A percentile compares a stretch with the other conserved stretches of the same genome.
phyloP scores from a whole-genome alignment of 1,140 invertebrate species.

The Brachionus plicatilis region DNA sequence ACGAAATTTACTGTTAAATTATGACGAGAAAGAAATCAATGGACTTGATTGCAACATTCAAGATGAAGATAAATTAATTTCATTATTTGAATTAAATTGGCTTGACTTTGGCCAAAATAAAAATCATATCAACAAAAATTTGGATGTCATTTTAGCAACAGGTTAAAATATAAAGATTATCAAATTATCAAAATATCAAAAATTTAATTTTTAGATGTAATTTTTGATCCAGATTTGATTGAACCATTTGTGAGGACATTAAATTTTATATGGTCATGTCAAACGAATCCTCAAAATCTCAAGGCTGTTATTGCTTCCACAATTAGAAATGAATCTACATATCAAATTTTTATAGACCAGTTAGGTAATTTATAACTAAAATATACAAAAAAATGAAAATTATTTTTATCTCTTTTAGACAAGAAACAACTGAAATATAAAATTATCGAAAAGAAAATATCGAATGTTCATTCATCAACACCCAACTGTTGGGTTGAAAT shows the following conservation, averaged over 20 bases:
- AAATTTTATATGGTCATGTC: not conserved
- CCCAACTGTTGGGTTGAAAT: not conserved
- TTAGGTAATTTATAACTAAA: not conserved
- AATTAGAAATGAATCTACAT: not conserved
- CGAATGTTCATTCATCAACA: not conserved
- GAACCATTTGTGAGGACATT: not conserved
- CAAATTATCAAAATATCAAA: not conserved
- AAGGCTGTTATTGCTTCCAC: not conserved
- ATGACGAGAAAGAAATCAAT: not conserved
- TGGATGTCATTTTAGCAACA: conserved; percentile 11
- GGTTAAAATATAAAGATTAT: not conserved
- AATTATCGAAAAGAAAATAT: not conserved
- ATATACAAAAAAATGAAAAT: not conserved
- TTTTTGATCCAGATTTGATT: conserved; percentile 19
- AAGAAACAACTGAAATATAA: not conserved
- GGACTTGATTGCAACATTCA: not conserved
- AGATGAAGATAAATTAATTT: not conserved
- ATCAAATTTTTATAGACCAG: not conserved
- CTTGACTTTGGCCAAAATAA: not conserved
- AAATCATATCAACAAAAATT: not conserved
- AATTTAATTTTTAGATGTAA: not conserved
- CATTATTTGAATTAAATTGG: conserved; percentile 6
- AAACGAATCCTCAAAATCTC: not conserved
- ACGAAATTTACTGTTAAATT: not conserved
- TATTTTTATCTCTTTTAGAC: not conserved